Conservation (phyloP, 1,140 invertebrate genomes). For the Alviniconcha marisindica region DNA sequence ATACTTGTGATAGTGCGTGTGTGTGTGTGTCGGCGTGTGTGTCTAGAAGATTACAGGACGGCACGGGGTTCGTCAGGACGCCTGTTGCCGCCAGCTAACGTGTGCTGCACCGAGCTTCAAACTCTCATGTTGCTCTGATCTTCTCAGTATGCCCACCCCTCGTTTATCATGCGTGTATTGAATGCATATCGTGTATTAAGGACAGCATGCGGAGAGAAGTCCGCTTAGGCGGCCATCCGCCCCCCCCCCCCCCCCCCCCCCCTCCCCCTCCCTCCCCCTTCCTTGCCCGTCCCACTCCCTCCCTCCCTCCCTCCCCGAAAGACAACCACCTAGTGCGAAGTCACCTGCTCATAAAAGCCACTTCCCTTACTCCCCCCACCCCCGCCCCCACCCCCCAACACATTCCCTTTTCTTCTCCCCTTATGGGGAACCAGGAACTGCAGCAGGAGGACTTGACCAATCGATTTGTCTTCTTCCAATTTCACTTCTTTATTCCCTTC, state of each 20-base stretch:
- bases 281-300: neutral
- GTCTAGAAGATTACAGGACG: too few species aligned
- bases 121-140: conserved; percentile 1
- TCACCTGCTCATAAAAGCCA: conserved; percentile 3
- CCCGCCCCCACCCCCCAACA: neutral
- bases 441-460: too few species aligned
- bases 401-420: too few species aligned
- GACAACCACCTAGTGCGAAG: conserved; percentile 18
- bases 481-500: too few species aligned
- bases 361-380: neutral
- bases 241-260: neutral
- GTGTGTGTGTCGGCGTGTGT: too few species aligned
- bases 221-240: conserved; percentile 34
- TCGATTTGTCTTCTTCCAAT: too few species aligned
- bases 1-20: neutral
- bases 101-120: conserved; percentile 14
- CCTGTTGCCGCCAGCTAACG: neutral
- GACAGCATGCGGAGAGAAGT: conserved; percentile 24
- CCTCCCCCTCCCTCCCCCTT: neutral
- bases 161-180: conserved; percentile 26
- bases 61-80: neutral
- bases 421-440: too few species aligned
- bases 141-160: conserved; percentile 8
- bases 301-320: neutral
- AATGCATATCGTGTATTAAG: conserved; percentile 23